Evolutionary conservation across 2,113 vertebrate genomes (phyloP), one percentile per base, ranked within the genome.

Genomic region (Pseudorasbora parva): DNA sequence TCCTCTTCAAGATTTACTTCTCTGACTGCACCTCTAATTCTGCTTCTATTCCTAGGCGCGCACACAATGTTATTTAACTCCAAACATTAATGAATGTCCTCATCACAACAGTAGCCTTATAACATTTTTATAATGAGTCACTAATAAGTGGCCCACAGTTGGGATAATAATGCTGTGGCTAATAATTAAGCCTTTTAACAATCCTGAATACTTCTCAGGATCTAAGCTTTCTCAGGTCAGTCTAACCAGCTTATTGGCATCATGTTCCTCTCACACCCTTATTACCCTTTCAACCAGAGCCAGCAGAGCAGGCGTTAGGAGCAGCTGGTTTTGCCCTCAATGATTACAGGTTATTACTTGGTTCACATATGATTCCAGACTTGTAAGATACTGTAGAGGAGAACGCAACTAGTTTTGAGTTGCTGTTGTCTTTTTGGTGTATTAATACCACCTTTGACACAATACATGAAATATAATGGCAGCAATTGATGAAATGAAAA

Each of bases 201-300:
- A 85, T 91, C 90, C 87, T 82, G 87, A 83, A 33, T 84, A 27
- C 49, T 85, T 86, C 64, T 78, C 54, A 83, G 89, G 92, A 90
- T 79, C 91, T 90, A 49, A 87, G 37, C 86, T 92, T 88, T 86
- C 86, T 91, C 91, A 90, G 92, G 91, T 91, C 90, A 90, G 84
- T 51, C 0, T 92, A 91, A 93, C 91, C 93, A 89, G 51, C 86
- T 57, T 79, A 23, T 88, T 78, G 91, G 85, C 89, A 81, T 72
- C 64, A 81, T 77, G 72, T 83, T 87, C 85, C 49, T 84, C 89
- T 88, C 73, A 56, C 84, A 74, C 2, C 33, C 2, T 73, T 82
- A 60, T 69, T 37, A 83, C 45, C 25, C 88, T 90, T 88, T 88
- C 89, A 79, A 85, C 64, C 66, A 43, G 0, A 21, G 88, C 73